These are phyloP conservation scores for Drosophila kikkawai DNA, from an alignment of 1,140 invertebrate species.

Conservation along the genomic window DNA sequence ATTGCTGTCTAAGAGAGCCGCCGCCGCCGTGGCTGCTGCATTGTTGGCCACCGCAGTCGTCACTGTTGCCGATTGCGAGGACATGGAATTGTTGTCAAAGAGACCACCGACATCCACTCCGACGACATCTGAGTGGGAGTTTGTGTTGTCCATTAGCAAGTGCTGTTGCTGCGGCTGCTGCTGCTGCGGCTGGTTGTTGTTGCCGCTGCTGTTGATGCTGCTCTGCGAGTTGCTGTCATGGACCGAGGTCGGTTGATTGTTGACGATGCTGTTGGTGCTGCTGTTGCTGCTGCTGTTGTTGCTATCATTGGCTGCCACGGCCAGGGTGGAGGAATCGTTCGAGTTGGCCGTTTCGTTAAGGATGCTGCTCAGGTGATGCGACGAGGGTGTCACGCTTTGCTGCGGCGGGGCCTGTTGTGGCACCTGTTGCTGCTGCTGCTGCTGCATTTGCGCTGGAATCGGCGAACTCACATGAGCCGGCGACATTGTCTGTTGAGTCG, in stretches of 20 bases:
- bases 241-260: slow-evolving; percentile 82
- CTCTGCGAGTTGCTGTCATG: slow-evolving; percentile 83
- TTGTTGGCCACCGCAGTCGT: slow-evolving; percentile 65
- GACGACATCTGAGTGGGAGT: slow-evolving; percentile 67
- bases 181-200: slow-evolving; percentile 63
- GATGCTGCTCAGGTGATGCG: slow-evolving; percentile 80
- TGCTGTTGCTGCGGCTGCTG: slow-evolving; percentile 64
- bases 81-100: slow-evolving; percentile 83
- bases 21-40: slow-evolving; percentile 70
- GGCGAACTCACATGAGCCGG: slow-evolving; percentile 77
- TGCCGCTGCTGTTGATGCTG: slow-evolving; percentile 81
- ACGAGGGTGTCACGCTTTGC: slow-evolving; percentile 59
- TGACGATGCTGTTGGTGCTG: slow-evolving; percentile 82
- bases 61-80: slow-evolving; percentile 69
- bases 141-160: slow-evolving; percentile 68
- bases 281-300: slow-evolving; percentile 84
- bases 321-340: slow-evolving; percentile 80
- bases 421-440: slow-evolving; percentile 29
- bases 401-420: slow-evolving; percentile 22
- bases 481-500: slow-evolving; percentile 60
- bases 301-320: slow-evolving; percentile 79
- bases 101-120: slow-evolving; percentile 68
- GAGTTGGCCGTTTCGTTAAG: slow-evolving; percentile 81
- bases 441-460: slow-evolving; percentile 59
- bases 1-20: slow-evolving; percentile 77